phyloP scores from a whole-genome alignment of 2,113 vertebrate species.

The Brachirus orientalis region DNA sequence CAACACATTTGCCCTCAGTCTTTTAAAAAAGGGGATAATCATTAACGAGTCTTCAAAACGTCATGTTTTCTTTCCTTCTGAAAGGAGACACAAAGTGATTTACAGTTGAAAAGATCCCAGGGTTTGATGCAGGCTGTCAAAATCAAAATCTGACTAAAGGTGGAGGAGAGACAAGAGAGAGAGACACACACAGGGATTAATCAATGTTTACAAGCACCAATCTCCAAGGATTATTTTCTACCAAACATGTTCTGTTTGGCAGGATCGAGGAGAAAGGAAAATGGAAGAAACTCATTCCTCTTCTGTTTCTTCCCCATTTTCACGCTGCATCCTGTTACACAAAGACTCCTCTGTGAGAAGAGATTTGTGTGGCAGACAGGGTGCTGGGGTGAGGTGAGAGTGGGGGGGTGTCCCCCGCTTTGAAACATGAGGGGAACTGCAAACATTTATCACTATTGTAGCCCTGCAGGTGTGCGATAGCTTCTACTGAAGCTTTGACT shows the following conservation, averaged over 20 bases:
- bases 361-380: constrained; percentile 47
- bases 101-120: too few species aligned
- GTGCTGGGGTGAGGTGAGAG: constrained; percentile 2
- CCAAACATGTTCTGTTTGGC: too few species aligned
- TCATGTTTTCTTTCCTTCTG: too few species aligned
- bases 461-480: neutral
- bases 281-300: constrained; percentile 65
- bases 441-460: constrained; percentile 28
- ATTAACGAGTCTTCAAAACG: too few species aligned
- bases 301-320: constrained; percentile 59
- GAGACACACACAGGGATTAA: constrained; percentile 34
- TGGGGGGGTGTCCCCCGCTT: neutral
- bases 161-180: constrained; percentile 1
- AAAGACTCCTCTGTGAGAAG: constrained; percentile 70
- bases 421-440: constrained; percentile 7
- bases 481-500: neutral
- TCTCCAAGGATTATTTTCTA: constrained; percentile 48
- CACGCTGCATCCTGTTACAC: constrained; percentile 55
- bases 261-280: constrained; percentile 44
- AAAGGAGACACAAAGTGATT: too few species aligned
- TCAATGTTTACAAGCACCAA: constrained; percentile 44
- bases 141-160: constrained; percentile 29
- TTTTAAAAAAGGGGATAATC: too few species aligned
- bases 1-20: too few species aligned
- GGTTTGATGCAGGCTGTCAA: too few species aligned